Evolutionary conservation across 2,113 vertebrate genomes (phyloP).

Genomic region (Aegotheles bennettii): DNA sequence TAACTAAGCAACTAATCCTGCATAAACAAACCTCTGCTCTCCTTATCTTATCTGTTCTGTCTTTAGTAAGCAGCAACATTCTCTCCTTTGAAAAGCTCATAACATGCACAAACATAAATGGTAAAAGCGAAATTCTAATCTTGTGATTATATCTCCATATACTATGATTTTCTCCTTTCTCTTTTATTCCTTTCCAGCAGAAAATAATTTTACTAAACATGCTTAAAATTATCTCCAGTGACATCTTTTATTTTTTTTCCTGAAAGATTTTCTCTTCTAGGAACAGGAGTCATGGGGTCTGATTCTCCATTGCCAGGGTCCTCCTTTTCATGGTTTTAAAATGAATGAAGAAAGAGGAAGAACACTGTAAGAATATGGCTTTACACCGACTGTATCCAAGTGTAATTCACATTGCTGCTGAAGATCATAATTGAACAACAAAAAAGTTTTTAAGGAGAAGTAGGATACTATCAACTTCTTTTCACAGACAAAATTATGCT

Average conservation of each 20-base stretch:
- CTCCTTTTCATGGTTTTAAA: background rate
- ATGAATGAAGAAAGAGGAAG: background rate
- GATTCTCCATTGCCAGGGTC: background rate
- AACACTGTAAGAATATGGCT: background rate
- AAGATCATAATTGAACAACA: background rate
- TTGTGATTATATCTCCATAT: background rate
- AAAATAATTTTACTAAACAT: conserved; percentile 13
- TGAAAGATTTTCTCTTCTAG: background rate
- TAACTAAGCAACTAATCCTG: background rate
- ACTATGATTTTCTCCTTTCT: background rate
- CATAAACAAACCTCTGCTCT: background rate
- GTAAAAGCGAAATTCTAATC: background rate
- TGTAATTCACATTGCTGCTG: background rate
- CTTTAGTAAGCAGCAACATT: background rate
- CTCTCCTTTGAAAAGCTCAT: background rate
- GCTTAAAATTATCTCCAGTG: background rate
- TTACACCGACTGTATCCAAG: background rate
- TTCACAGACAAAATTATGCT: background rate
- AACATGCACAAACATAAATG: background rate
- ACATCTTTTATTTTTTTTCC: background rate
- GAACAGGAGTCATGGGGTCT: background rate
- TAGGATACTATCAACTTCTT: background rate
- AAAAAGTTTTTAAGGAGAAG: background rate
- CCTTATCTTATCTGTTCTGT: background rate
- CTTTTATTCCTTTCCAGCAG: conserved; percentile 1